These are phyloP conservation scores for Isotomurus palustris DNA, from an alignment of 2,888 invertebrate genomes.

Conservation along the genomic window DNA sequence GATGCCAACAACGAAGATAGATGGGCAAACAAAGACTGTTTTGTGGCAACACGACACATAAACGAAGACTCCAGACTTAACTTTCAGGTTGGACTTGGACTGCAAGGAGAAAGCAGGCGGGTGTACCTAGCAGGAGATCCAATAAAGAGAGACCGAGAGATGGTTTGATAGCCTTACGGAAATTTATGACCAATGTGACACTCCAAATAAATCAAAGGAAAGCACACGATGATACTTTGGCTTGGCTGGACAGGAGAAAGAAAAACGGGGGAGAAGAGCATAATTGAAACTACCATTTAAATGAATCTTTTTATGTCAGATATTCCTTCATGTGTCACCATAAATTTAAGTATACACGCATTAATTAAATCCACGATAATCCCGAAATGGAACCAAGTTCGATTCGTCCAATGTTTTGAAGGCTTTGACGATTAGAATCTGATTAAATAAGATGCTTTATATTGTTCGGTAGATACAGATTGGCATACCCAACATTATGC, in stretches of 20 bases:
- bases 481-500: too few species aligned
- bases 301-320: background rate
- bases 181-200: constrained; percentile 22
- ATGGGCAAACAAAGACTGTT: background rate
- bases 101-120: too few species aligned
- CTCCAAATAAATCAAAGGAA: constrained; percentile 14
- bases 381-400: background rate
- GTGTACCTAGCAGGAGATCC: too few species aligned
- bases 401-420: background rate
- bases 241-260: too few species aligned
- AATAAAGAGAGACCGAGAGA: too few species aligned
- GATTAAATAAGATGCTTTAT: too few species aligned
- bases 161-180: background rate
- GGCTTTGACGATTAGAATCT: background rate
- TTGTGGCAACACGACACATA: background rate
- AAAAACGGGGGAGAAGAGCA: too few species aligned
- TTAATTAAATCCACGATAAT: too few species aligned
- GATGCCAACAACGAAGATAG: background rate
- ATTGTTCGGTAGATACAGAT: too few species aligned
- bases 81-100: too few species aligned
- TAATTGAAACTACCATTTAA: background rate
- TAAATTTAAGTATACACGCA: background rate
- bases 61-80: too few species aligned
- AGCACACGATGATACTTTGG: background rate
- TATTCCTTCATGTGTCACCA: background rate